Evolutionary conservation across 30 jellyfish, hydroid and myxozoan genomes (phyloP), one percentile per base, ranked within the genome.

Genomic region (Sanderia malayensis): DNA sequence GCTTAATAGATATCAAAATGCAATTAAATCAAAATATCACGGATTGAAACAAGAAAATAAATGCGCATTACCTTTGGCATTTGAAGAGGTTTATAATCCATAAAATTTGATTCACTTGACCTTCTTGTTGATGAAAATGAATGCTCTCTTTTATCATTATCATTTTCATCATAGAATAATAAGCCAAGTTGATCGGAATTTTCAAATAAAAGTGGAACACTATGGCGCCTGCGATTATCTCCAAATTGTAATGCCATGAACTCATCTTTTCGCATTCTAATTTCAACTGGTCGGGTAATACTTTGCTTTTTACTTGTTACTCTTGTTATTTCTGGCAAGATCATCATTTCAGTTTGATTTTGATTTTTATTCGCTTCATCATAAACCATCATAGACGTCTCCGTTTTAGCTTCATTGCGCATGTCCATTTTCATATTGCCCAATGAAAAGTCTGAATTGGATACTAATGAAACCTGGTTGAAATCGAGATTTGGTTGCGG

Each of bases 221-320:
- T 74, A 8, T 58, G 44, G 23, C 77, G 76, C 6, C 77, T 30
- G 15, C 41, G 59, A 7, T 18, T 44, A 3, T 41, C 17, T 9
- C 46, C 52, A 32, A 15, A 33, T 58, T 76, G 87, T 37, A 44
- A 29, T 20, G 79, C 80, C 31, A 59, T 77, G 52, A 31, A 76
- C 2, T 70, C 52, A 0, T 45, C 62, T 53, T 79, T 76, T 4
- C 72, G 87, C 62, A 76, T 58, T 32, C 34, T 61, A 3, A 76
- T 33, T 29, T 76, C 87, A 34, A 76, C 79, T 33, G 71, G 73
- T 27, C 60, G 29, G 20, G 80, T 62, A 3, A 37, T 11, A 30
- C 32, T 58, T 32, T 44, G 64, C 19, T 61, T 47, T 19, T 53
- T 10, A 2, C 24, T 0, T 0, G 18, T 46, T 8, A 77, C 66